Evolutionary conservation across 2,113 vertebrate species (phyloP), one percentile per base, ranked within the genome.

Genomic region (Hemicordylus capensis): DNA sequence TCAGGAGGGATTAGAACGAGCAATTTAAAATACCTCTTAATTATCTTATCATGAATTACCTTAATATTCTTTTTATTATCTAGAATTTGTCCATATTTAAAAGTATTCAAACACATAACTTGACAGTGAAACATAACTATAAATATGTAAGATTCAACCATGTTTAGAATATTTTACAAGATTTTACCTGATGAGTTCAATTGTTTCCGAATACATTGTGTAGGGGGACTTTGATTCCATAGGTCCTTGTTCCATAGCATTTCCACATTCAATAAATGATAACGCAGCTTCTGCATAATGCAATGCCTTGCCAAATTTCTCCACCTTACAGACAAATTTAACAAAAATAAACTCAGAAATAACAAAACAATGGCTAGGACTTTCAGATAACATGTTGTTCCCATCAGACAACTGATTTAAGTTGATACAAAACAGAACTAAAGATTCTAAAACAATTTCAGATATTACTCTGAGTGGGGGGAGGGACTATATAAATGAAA

Each of bases 141-240:
- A 88, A 58, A 37, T 42, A 76, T 1, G 34, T 58, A 84, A 51
- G 12, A 64, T 24, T 48, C 24, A 72, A 19, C 22, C 56, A 46
- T 17, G 48, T 34, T 70, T 15, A 37, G 4, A 31, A 76, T 54
- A 73, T 56, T 31, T 80, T 28, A 26, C 80, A 86, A 74, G 79
- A 24, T 83, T 93, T 88, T 96, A 99, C 99, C 98, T 98, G 93
- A 99, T 99, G 46, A 99, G 98, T 92, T 99, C 98, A 89, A 99
- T 98, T 2, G 99, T 99, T 96, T 99, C 99, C 2, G 99, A 97
- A 89, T 99, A 99, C 99, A 99, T 99, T 34, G 98, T 97, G 8
- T 98, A 99, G 4, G 99, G 99, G 85, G 98, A 99, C 88, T 99
- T 99, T 44, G 98, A 98, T 91, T 99, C 98, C 79, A 99, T 96